Base-by-base conservation (phyloP, 2,797 vertebrate genomes). In the Galaxias olidus region DNA sequence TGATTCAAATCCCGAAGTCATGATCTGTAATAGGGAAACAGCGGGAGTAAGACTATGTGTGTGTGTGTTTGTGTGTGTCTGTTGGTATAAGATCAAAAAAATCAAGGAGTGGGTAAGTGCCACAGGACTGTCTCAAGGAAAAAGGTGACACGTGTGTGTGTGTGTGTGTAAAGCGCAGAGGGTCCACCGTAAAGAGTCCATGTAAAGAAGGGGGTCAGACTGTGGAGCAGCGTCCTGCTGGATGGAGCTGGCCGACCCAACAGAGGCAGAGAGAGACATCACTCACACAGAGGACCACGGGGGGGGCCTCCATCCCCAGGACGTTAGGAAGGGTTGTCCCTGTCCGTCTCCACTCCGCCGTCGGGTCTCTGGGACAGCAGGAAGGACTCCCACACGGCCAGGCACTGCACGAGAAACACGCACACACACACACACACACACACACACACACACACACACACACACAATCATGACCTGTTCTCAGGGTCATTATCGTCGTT, bases 371-470 rank as follows among this genome's bases (percentile, higher is more conserved):
- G 92, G 82, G 90, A 90, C 68, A 89, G 77, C 53, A 93, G 73
- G 79, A 93, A 92, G 42, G 91, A 85, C 72, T 93, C 93, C 91
- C 91, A 92, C 8, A 90, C 92, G 57, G 94, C 93, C 89, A 93
- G 91, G 89, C 93, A 93, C 93, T 92, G 69, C 60, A 67, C 50
- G 8, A 50, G 10, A 58, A 18, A 43, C 30, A 10, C 10, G 48
- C 7, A 40, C 17, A 59, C 47, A 14, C 46, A 53, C 46, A 66
- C 53, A 51, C 13, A 48, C 13, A 19, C 20, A 43, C 19, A 40
- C 4, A n/a, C 7, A 49, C n/a, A 57, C 45, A 43, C 30, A 9
- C 10, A 56, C 5, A 40, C 17, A 59, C 47, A 14, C 46, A 53
- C 46, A 66, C 53, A 51, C 9, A 8, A 41, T 59, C 17, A 59